Conservation (phyloP, 2,797 vertebrate species). For the Pipistrellus nathusii region DNA sequence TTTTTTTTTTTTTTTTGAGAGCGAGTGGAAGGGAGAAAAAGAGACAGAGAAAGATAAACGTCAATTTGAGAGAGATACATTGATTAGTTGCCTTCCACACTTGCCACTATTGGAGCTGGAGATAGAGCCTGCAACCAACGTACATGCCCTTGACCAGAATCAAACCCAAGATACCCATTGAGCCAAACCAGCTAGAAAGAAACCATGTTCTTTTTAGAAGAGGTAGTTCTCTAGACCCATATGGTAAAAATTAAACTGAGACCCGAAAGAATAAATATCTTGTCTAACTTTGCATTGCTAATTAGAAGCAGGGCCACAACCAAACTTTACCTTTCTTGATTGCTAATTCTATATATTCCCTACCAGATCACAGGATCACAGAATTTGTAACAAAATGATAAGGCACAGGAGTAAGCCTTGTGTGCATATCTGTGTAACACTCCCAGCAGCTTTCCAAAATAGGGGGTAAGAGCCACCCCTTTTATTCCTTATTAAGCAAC, state of each 20-base stretch:
- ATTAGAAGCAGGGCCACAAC: conserved; percentile 1
- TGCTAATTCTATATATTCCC: neutral
- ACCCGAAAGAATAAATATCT: neutral
- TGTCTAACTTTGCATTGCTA: neutral
- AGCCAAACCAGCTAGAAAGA: neutral
- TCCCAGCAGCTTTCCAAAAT: neutral
- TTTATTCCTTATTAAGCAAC: neutral
- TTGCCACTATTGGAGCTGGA: too few species aligned
- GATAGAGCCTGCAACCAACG: too few species aligned
- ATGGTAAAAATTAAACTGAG: neutral
- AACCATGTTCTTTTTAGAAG: neutral
- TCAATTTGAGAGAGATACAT: too few species aligned
- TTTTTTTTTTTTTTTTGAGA: too few species aligned
- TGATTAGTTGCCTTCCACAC: too few species aligned
- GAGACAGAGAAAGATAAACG: too few species aligned
- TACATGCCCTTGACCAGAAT: too few species aligned
- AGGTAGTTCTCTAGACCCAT: neutral
- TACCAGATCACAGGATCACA: neutral
- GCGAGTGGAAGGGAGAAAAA: too few species aligned
- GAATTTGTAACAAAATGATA: neutral
- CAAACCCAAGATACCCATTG: too few species aligned
- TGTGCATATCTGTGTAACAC: neutral
- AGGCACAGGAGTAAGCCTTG: neutral
- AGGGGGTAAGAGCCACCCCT: neutral
- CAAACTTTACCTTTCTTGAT: neutral